A percentile compares a stretch with the other conserved stretches of the same genome.
Evolutionary conservation across 2,888 invertebrate species (phyloP).

Genomic region (Dexiosoma caninum): DNA sequence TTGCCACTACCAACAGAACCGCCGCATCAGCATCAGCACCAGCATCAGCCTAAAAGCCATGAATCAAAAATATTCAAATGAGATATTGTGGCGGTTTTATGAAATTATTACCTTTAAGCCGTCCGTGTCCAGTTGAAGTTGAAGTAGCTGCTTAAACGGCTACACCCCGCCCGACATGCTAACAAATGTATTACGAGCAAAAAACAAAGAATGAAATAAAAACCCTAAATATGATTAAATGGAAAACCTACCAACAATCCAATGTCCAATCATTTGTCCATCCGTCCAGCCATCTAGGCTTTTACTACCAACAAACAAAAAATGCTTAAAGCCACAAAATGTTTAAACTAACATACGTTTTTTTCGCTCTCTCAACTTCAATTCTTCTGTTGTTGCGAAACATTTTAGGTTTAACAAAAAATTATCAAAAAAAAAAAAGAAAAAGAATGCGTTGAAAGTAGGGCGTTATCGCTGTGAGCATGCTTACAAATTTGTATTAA

Average conservation of each 20-base stretch:
- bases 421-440: background rate
- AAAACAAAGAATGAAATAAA: constrained; percentile 10
- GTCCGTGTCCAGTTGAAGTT: constrained; percentile 51
- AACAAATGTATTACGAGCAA: constrained; percentile 16
- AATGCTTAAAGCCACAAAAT: constrained; percentile 52
- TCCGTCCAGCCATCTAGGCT: constrained; percentile 24
- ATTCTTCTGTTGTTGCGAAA: constrained; percentile 7
- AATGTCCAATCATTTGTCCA: constrained; percentile 48
- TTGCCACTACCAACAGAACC: background rate
- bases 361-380: background rate
- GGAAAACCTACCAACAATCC: constrained; percentile 31
- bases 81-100: constrained; percentile 58
- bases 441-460: constrained; percentile 73
- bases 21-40: background rate
- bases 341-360: constrained; percentile 54
- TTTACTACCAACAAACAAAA: constrained; percentile 28
- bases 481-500: constrained; percentile 30
- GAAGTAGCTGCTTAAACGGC: constrained; percentile 57
- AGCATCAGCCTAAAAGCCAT: constrained; percentile 50
- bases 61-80: constrained; percentile 64
- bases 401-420: background rate
- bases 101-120: constrained; percentile 60
- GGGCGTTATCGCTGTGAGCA: constrained; percentile 70
- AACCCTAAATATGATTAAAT: constrained; percentile 55
- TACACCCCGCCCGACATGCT: constrained; percentile 51